phyloP scores from a whole-genome alignment of 2,797 vertebrate genomes.

The Neopelma chrysocephalum region DNA sequence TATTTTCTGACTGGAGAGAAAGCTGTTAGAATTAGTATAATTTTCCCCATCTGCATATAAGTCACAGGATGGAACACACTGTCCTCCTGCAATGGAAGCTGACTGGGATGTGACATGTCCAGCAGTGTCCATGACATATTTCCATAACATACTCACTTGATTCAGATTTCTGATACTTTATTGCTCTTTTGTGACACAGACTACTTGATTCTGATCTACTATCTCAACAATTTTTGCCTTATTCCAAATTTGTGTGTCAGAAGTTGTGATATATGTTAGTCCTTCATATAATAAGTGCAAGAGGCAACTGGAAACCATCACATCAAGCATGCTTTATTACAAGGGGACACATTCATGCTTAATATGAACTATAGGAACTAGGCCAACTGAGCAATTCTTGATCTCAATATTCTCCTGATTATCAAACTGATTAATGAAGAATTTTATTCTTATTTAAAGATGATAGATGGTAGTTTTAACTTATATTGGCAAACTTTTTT shows the following conservation, averaged over 20 bases:
- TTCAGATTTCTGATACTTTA: conserved; percentile 35
- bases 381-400: conserved; percentile 39
- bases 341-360: conserved; percentile 36
- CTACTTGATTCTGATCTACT: conserved; percentile 26
- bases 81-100: neutral
- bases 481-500: neutral
- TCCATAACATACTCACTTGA: conserved; percentile 32
- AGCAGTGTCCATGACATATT: neutral
- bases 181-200: neutral
- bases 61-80: neutral
- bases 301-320: conserved; percentile 65
- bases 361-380: conserved; percentile 37
- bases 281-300: conserved; percentile 62
- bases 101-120: neutral
- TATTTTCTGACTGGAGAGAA: neutral
- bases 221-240: conserved; percentile 37
- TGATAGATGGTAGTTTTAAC: conserved; percentile 26
- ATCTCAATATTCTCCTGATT: conserved; percentile 20
- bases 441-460: conserved; percentile 26
- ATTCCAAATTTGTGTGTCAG: conserved; percentile 50
- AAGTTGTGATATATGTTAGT: conserved; percentile 66
- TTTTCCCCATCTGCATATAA: neutral
- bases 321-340: conserved; percentile 57
- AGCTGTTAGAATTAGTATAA: neutral
- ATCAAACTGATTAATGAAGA: conserved; percentile 36